phyloP scores from a whole-genome alignment of 2,113 vertebrate genomes.

The Boleophthalmus pectinirostris region DNA sequence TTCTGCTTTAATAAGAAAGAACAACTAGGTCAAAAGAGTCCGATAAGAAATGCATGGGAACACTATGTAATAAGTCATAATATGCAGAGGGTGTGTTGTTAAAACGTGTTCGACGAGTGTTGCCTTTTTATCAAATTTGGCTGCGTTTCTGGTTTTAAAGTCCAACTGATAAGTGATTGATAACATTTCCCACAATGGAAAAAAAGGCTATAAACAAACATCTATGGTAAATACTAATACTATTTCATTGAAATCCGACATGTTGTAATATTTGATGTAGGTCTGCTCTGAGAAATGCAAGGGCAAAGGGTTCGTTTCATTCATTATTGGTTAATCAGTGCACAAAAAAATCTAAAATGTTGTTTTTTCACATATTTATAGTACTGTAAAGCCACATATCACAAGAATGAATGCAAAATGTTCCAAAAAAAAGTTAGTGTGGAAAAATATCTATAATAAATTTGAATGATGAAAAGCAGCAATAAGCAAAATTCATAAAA shows the following conservation, averaged over 20 bases:
- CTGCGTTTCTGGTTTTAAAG: slow-evolving; percentile 54
- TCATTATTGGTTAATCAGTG: neutral
- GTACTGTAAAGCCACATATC: slow-evolving; percentile 15
- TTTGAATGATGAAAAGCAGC: too few species aligned
- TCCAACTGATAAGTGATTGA: slow-evolving; percentile 67
- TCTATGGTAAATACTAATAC: neutral
- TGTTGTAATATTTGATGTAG: neutral
- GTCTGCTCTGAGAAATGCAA: neutral
- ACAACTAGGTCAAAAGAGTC: slow-evolving; percentile 53
- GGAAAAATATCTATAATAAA: neutral
- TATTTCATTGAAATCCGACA: neutral
- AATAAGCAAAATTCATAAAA: neutral
- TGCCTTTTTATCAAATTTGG: slow-evolving; percentile 52
- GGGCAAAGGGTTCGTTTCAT: too few species aligned
- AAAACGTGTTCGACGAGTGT: slow-evolving; percentile 19
- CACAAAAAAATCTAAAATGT: neutral
- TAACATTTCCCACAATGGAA: slow-evolving; percentile 40
- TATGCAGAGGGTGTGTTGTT: slow-evolving; percentile 32
- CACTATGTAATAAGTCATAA: slow-evolving; percentile 26
- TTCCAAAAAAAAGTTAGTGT: neutral
- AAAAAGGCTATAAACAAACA: slow-evolving; percentile 48
- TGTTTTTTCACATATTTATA: slow-evolving; percentile 15
- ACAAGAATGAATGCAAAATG: neutral
- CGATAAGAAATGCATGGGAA: slow-evolving; percentile 23
- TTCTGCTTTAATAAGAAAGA: slow-evolving; percentile 7